phyloP scores from a whole-genome alignment of 2,888 invertebrate genomes.

The Sicus ferrugineus region DNA sequence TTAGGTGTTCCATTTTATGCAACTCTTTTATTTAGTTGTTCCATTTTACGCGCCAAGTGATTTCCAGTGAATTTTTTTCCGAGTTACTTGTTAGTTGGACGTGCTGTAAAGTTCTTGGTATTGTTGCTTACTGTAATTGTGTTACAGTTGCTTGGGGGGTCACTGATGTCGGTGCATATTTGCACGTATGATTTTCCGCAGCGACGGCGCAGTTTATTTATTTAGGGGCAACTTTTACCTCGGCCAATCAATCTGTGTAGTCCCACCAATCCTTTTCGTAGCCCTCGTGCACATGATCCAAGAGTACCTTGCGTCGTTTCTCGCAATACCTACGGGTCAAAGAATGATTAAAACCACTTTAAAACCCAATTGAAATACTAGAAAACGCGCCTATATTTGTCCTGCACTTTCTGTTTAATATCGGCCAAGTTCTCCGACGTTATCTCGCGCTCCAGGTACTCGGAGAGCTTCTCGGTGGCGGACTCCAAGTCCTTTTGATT shows the following conservation, averaged over 20 bases:
- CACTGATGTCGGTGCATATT: constrained; percentile 23
- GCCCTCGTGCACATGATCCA: constrained; percentile 98
- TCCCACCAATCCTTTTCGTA: constrained; percentile 99
- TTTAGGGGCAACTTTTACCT: constrained; percentile 41
- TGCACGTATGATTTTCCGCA: constrained; percentile 25
- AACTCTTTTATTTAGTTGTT: background rate
- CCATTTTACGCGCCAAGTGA: no score
- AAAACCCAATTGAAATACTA: background rate
- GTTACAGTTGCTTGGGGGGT: constrained; percentile 36
- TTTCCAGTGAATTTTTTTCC: background rate
- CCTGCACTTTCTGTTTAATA: constrained; percentile 98
- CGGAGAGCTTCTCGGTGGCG: constrained; percentile 96
- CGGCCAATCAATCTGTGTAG: constrained; percentile 78
- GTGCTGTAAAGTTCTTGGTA: constrained; percentile 27
- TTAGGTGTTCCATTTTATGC: background rate
- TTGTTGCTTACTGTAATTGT: constrained; percentile 19
- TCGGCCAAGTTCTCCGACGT: constrained; percentile 96
- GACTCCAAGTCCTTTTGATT: constrained; percentile 98
- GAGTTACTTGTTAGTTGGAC: constrained; percentile 23
- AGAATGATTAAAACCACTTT: background rate
- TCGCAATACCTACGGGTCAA: constrained; percentile 87
- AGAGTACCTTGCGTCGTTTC: constrained; percentile 90
- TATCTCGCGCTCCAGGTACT: constrained; percentile 97
- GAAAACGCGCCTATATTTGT: constrained; percentile 84
- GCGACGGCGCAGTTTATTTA: constrained; percentile 36